Evolutionary conservation across 2,113 vertebrate genomes (phyloP), one percentile per base, ranked within the genome.

Genomic region (Amia ocellicauda): DNA sequence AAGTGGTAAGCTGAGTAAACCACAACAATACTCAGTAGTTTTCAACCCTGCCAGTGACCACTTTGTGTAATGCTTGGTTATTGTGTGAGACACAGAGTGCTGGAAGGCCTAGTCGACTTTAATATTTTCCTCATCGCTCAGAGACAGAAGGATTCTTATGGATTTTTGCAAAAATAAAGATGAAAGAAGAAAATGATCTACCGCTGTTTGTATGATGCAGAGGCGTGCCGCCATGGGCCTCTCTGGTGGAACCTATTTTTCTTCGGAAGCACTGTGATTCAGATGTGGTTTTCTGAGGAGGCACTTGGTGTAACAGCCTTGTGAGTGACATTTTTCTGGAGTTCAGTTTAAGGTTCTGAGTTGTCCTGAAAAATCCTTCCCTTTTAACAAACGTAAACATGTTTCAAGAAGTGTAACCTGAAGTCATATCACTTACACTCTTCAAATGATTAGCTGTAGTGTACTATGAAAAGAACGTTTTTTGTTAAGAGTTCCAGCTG

Each of bases 211-310:
- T 75, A 74, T 68, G 64, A 70, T 67, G 69, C 41, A 62, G 23
- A 77, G 78, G 71, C 78, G 73, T 55, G 72, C 69, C 79, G 78
- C 68, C 61, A 54, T 69, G 67, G 45, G 73, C 70, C 73, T 73
- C 64, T 66, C 70, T 69, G 67, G 71, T 79, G 74, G 78, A 84
- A 66, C 72, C 58, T 69, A 60, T 75, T 83, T 84, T 77, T 79
- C 79, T 74, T 75, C 81, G 79, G 78, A 85, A 85, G 77, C 71
- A 68, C 68, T 77, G 65, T 86, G 82, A 86, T 78, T 85, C 84
- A 84, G 79, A 74, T 76, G 85, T 80, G 83, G 85, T 88, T 78
- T 73, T 65, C 74, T 70, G 75, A 71, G 68, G 73, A 75, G 67
- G 64, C 63, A 57, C 77, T 63, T 75, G 55, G 66, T 72, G 66